These are phyloP conservation scores for Fragum sueziense DNA, from an alignment of 2,888 invertebrate genomes.

Conservation along the genomic window DNA sequence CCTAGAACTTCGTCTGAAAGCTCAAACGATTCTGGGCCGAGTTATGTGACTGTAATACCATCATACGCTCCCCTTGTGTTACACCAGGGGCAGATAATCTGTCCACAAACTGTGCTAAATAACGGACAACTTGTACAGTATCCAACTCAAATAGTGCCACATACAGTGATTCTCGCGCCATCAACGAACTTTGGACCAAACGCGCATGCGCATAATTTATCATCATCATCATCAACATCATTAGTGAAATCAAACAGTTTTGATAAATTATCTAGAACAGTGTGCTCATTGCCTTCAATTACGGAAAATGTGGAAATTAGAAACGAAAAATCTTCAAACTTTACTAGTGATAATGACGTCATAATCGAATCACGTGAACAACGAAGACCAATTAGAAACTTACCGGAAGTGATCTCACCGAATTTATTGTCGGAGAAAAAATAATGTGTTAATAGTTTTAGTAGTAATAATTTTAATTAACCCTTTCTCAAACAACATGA, in stretches of 20 bases:
- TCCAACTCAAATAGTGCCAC: constrained; percentile 1
- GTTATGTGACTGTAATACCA: background rate
- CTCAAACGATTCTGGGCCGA: constrained; percentile 33
- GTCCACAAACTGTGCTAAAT: constrained; percentile 9
- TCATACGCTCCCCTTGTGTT: background rate
- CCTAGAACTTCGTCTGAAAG: constrained; percentile 55
- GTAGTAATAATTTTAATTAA: no score
- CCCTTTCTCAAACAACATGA: no score
- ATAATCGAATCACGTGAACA: background rate
- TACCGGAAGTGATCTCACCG: constrained; percentile 9
- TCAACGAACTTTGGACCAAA: background rate
- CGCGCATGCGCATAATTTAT: background rate
- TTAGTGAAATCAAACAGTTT: background rate
- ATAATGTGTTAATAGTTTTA: background rate
- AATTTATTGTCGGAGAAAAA: constrained; percentile 2
- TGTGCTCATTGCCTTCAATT: background rate
- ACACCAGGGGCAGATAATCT: constrained; percentile 13
- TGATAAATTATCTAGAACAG: background rate
- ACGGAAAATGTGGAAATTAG: background rate
- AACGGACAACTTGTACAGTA: background rate
- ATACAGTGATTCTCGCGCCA: background rate
- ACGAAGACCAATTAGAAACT: constrained; percentile 1
- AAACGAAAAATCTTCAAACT: background rate
- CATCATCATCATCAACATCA: background rate
- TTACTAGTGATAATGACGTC: background rate